These are phyloP conservation scores for Entomyzon cyanotis DNA, from an alignment of 2,113 vertebrate genomes.

Conservation along the genomic window DNA sequence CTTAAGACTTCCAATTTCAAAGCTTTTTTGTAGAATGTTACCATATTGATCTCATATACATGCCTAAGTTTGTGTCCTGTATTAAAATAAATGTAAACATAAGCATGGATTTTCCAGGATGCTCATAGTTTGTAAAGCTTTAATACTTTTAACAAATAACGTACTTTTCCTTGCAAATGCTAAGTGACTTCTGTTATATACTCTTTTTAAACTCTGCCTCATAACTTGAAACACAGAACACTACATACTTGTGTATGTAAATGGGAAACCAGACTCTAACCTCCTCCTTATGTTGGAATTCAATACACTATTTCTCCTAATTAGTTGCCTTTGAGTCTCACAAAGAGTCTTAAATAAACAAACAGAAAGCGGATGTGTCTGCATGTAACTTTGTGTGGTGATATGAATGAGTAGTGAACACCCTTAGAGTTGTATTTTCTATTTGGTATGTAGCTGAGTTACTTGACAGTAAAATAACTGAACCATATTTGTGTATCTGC, in stretches of 20 bases:
- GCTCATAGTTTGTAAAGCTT: neutral
- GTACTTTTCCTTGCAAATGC: neutral
- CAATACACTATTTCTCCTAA: constrained; percentile 17
- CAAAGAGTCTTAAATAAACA: constrained; percentile 31
- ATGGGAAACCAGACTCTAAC: neutral
- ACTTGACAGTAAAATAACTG: neutral
- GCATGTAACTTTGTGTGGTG: neutral
- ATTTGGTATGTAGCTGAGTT: neutral
- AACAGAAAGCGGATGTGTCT: neutral
- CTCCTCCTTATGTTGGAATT: neutral
- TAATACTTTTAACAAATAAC: neutral
- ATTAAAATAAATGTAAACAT: neutral
- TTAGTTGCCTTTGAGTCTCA: constrained; percentile 40
- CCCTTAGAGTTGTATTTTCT: neutral
- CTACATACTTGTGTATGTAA: neutral
- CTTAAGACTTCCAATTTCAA: neutral
- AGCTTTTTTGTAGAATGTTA: neutral
- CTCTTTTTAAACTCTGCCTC: neutral
- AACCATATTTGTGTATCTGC: neutral
- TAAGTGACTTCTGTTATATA: neutral
- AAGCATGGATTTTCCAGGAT: neutral
- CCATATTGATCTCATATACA: neutral
- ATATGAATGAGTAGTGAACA: neutral
- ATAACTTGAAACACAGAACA: neutral
- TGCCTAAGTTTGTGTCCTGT: neutral